Conservation (phyloP, 2,888 invertebrate genomes). For the Epistrophe eligans region DNA sequence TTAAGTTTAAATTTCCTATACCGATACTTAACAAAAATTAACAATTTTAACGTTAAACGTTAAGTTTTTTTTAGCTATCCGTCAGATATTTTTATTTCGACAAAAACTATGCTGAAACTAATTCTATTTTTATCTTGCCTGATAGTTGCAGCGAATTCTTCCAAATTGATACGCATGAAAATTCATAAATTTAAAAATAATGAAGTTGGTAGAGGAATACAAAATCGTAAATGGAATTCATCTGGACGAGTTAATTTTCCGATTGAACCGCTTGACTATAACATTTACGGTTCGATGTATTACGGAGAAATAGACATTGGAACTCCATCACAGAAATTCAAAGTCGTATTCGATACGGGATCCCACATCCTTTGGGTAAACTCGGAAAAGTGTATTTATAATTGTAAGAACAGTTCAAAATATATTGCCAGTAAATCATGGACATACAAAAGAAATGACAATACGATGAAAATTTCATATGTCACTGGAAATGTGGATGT, state of each 20-base stretch:
- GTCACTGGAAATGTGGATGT: slow-evolving; percentile 98
- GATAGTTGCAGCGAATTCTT: slow-evolving; percentile 33
- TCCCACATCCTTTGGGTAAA: slow-evolving; percentile 99
- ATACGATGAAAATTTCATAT: slow-evolving; percentile 96
- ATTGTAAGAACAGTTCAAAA: slow-evolving; percentile 98
- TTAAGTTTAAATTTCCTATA: no score
- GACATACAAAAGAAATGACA: slow-evolving; percentile 94
- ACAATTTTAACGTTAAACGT: no score
- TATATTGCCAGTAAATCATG: slow-evolving; percentile 94
- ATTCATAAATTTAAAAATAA: slow-evolving; percentile 88
- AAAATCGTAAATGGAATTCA: slow-evolving; percentile 86
- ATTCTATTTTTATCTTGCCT: slow-evolving; percentile 42
- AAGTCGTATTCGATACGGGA: slow-evolving; percentile 99
- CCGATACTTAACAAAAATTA: no score
- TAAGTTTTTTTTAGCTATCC: no score
- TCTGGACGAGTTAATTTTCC: slow-evolving; percentile 85
- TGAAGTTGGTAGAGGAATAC: slow-evolving; percentile 81
- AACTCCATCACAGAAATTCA: slow-evolving; percentile 95
- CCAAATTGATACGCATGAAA: slow-evolving; percentile 86
- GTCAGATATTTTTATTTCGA: no score
- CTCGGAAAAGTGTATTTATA: no score
- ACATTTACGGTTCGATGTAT: no score
- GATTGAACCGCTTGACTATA: no score
- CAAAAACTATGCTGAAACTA: slow-evolving; percentile 42
- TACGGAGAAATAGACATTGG: slow-evolving; percentile 94